phyloP scores from a whole-genome alignment of 1,140 invertebrate species.

The Drosophila bipectinata region DNA sequence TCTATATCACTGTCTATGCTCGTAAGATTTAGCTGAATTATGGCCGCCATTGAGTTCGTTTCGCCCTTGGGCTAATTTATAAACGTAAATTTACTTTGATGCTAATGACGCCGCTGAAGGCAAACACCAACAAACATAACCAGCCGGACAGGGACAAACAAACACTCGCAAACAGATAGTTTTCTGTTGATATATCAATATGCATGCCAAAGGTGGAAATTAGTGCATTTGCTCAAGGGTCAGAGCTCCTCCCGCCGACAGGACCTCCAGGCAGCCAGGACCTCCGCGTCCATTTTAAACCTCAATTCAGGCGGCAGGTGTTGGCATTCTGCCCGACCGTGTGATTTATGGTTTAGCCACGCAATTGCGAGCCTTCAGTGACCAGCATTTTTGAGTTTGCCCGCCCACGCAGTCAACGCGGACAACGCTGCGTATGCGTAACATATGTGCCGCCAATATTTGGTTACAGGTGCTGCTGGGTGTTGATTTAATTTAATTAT shows the following conservation, averaged over 20 bases:
- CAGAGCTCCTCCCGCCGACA: not conserved
- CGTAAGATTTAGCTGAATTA: conserved; percentile 46
- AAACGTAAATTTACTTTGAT: conserved; percentile 71
- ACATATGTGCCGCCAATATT: conserved; percentile 45
- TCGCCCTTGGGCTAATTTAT: conserved; percentile 54
- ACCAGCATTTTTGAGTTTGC: conserved; percentile 55
- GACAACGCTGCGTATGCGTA: conserved; percentile 53
- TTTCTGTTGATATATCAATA: conserved; percentile 65
- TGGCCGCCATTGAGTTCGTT: conserved; percentile 37
- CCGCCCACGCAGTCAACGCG: conserved; percentile 6
- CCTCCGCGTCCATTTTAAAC: conserved; percentile 8
- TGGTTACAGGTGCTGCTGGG: not conserved
- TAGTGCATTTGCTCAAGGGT: conserved; percentile 55
- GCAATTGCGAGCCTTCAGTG: conserved; percentile 33
- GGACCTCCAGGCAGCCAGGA: too few species aligned
- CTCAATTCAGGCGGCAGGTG: conserved; percentile 34
- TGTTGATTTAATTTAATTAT: conserved; percentile 56
- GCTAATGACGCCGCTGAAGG: conserved; percentile 63
- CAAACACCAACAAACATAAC: conserved; percentile 32
- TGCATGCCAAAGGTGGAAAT: conserved; percentile 48
- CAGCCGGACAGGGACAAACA: conserved; percentile 16
- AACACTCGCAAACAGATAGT: conserved; percentile 32
- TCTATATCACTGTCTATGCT: conserved; percentile 11
- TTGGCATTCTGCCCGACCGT: conserved; percentile 46
- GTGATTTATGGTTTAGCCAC: conserved; percentile 62